Evolutionary conservation across 2,888 invertebrate species (phyloP).

Genomic region (Protodeltote pygarga): DNA sequence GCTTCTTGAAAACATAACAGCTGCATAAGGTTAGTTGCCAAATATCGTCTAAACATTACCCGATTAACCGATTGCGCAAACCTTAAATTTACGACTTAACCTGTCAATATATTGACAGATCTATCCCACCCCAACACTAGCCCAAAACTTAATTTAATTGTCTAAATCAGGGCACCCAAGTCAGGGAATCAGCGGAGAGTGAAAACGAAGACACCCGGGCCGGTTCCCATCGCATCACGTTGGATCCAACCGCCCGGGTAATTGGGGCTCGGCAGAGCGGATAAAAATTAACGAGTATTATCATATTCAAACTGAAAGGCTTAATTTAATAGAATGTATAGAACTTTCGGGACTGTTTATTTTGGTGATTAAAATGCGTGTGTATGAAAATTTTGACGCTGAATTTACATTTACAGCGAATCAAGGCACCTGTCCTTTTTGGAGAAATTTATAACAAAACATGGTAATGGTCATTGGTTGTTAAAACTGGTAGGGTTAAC

Average conservation of each 20-base stretch:
- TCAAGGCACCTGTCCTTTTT: neutral
- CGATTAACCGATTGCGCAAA: too few relatives aligned
- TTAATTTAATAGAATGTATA: conserved; percentile 50
- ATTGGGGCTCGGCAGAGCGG: conserved; percentile 69
- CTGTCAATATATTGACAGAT: conserved; percentile 19
- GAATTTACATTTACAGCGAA: conserved; percentile 1
- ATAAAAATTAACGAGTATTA: conserved; percentile 68
- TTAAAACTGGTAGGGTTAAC: too few relatives aligned
- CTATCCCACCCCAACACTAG: conserved; percentile 24
- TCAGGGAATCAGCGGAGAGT: conserved; percentile 50
- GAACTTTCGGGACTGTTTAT: conserved; percentile 42
- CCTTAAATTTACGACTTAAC: too few relatives aligned
- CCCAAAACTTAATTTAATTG: conserved; percentile 47
- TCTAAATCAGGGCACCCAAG: conserved; percentile 50
- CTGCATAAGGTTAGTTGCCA: too few relatives aligned
- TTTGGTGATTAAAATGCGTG: conserved; percentile 32
- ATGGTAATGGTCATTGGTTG: too few relatives aligned
- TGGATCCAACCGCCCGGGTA: conserved; percentile 59
- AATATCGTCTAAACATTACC: too few relatives aligned
- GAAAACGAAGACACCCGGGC: conserved; percentile 54
- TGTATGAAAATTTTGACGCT: conserved; percentile 7
- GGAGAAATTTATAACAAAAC: neutral
- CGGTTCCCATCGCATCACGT: conserved; percentile 56
- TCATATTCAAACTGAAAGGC: conserved; percentile 62
- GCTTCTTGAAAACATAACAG: too few relatives aligned